Evolutionary conservation across 1,140 invertebrate species (phyloP).

Genomic region (Lepeophtheirus salmonis): DNA sequence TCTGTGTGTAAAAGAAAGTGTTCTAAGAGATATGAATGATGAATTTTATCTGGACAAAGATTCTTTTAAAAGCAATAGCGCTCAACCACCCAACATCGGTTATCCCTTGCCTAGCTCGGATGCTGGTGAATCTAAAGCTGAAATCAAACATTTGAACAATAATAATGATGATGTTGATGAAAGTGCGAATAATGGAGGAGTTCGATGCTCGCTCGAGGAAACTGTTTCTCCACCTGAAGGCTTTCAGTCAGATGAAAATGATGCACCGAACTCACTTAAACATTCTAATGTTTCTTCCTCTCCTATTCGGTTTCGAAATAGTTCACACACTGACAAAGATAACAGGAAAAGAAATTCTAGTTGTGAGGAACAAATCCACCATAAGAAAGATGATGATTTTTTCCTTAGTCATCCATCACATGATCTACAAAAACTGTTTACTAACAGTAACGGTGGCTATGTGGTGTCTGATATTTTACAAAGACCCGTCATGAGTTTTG

Average conservation of each 20-base stretch:
- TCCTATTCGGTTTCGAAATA: background rate
- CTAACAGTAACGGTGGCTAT: constrained; percentile 25
- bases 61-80: background rate
- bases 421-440: constrained; percentile 48
- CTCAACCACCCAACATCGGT: background rate
- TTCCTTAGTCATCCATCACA: constrained; percentile 60
- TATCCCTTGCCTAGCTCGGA: too few relatives aligned
- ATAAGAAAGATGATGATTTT: background rate
- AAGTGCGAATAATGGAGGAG: too few relatives aligned
- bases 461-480: constrained; percentile 21
- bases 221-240: background rate
- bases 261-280: too few relatives aligned
- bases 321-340: constrained; percentile 6
- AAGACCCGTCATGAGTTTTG: constrained; percentile 52
- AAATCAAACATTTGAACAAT: too few relatives aligned
- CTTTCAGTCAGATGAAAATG: background rate
- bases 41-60: constrained; percentile 35
- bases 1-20: constrained; percentile 35
- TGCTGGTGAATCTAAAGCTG: too few relatives aligned
- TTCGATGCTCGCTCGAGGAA: too few relatives aligned
- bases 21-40: constrained; percentile 30
- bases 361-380: constrained; percentile 43
- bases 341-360: constrained; percentile 47
- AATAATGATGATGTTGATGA: background rate
- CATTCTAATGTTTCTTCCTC: too few relatives aligned